Percentiles rank a stretch among this genome's conserved stretches.
phyloP scores from a whole-genome alignment of 2,113 vertebrate species.

The Ondatra zibethicus region DNA sequence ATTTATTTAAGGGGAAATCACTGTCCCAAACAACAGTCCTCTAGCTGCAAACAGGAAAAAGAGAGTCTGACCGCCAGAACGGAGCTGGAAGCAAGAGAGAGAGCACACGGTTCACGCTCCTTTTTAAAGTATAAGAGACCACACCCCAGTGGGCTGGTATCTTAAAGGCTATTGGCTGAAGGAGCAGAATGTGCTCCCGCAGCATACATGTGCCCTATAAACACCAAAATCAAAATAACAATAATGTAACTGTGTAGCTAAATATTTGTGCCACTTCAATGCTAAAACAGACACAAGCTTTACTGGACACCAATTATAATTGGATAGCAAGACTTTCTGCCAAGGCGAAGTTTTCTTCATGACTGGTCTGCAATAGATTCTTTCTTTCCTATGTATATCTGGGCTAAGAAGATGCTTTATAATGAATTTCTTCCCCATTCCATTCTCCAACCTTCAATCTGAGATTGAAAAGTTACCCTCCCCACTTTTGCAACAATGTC shows the following conservation, averaged over 20 bases:
- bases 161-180: too few species aligned
- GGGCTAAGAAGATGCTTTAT: not conserved
- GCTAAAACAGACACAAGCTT: not conserved
- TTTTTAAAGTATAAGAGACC: too few species aligned
- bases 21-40: too few species aligned
- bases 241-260: not conserved
- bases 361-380: not conserved
- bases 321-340: not conserved
- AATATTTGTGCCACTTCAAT: constrained; percentile 46
- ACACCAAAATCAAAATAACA: constrained; percentile 56
- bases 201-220: constrained; percentile 49
- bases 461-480: not conserved
- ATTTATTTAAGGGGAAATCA: too few species aligned
- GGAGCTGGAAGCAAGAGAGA: too few species aligned
- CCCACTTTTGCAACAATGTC: not conserved
- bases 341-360: not conserved
- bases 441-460: not conserved
- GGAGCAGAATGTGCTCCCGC: too few species aligned
- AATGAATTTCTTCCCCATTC: not conserved
- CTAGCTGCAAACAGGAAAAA: too few species aligned
- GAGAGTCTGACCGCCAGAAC: too few species aligned
- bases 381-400: not conserved
- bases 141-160: too few species aligned
- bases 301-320: constrained; percentile 28
- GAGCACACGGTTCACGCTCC: too few species aligned